Evolutionary conservation across 2,797 vertebrate species (phyloP).

Genomic region (Taenioides sp.): DNA sequence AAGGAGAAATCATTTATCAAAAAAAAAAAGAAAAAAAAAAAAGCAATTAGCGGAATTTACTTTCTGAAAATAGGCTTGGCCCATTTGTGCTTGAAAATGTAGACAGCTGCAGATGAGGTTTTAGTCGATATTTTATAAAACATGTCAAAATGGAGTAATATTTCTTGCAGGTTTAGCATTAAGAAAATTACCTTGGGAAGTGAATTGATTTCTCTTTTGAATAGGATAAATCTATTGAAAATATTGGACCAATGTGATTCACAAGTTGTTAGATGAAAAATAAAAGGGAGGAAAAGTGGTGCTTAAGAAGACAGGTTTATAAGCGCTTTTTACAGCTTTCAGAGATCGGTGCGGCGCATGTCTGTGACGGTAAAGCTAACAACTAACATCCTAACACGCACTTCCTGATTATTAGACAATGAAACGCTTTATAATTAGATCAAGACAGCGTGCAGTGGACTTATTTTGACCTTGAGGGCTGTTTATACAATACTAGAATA

Average conservation of each 20-base stretch:
- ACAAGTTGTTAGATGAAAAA: not conserved
- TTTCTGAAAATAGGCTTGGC: conserved; percentile 29
- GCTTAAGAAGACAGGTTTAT: too few species aligned
- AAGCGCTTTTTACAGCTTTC: too few species aligned
- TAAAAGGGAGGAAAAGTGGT: not conserved
- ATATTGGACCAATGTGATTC: not conserved
- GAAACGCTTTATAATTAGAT: too few species aligned
- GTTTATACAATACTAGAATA: too few species aligned
- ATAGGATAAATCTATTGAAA: not conserved
- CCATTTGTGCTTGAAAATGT: conserved; percentile 26
- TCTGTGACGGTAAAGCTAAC: too few species aligned
- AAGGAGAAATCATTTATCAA: conserved; percentile 46
- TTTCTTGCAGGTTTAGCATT: not conserved
- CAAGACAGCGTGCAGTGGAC: too few species aligned
- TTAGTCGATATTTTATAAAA: not conserved
- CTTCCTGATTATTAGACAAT: too few species aligned
- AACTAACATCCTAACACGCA: too few species aligned
- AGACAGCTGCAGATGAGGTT: not conserved
- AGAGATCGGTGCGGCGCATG: too few species aligned
- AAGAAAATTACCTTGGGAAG: not conserved
- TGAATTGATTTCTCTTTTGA: not conserved
- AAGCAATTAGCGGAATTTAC: conserved; percentile 36
- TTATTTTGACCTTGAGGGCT: too few species aligned
- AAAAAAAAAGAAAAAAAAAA: conserved; percentile 10
- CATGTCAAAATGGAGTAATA: not conserved